Evolutionary conservation across 2,113 vertebrate species (phyloP), one percentile per base, ranked within the genome.

Genomic region (Alexandromys fortis): DNA sequence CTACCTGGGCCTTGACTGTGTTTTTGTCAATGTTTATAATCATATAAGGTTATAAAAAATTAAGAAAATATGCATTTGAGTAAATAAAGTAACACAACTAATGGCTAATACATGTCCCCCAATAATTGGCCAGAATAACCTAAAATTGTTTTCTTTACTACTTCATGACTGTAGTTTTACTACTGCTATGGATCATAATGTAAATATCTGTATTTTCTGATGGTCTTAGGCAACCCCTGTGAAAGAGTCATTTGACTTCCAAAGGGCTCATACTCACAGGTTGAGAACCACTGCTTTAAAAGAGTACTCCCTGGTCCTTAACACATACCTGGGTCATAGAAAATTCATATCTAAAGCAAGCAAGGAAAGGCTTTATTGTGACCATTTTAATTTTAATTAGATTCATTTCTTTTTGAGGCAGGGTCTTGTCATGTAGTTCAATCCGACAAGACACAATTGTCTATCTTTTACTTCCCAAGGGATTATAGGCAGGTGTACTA

Each of bases 51-150:
- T 93, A 65, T 58, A 49, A 96, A 96, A 67, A 81, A 75, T 91
- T 95, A 96, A 52, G 52, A 95, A 97, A 94, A 92, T 96, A 95
- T 38, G 13, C 45, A 93, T 90, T 94, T 52, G 93, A 89, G n/a
- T 75, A 94, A 86, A 89, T 92, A 91, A 93, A 93, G 72, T 90
- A 95, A 72, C 35, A 88, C 26, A 85, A 77, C 45, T 49, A 94
- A 93, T 97, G 72, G n/a, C 92, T 96, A 93, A 96, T 93, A 96
- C 96, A 90, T 90, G 70, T 95, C 94, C 58, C 65, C 30, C 67
- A 92, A 92, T 55, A 92, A 90, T 96, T 45, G 47, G 9, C 26
- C 38, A 82, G 90, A 85, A 96, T 65, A 72, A 21, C 17, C 7
- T 38, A 72, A n/a, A 21, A 72, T 38, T 35, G 21, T 72, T n/a